These are phyloP conservation scores for Azemiops feae DNA, from an alignment of 2,113 vertebrate genomes.

Conservation along the genomic window DNA sequence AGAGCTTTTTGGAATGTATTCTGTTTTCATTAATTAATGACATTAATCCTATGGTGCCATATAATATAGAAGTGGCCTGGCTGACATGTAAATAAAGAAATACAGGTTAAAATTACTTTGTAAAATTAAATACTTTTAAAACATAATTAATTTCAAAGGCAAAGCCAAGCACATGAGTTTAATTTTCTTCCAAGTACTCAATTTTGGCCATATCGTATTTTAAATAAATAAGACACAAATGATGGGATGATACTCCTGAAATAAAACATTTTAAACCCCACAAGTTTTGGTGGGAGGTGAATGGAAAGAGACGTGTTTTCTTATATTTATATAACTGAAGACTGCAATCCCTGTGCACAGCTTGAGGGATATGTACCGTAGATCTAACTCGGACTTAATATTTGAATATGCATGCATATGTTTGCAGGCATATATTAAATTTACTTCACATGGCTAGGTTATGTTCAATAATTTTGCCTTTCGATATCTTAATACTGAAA, in stretches of 20 bases:
- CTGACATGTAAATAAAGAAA: not conserved
- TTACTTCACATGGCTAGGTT: not conserved
- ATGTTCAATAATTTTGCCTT: conserved; percentile 35
- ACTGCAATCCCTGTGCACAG: not conserved
- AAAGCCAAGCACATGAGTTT: not conserved
- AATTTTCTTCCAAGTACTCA: not conserved
- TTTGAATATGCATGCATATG: not conserved
- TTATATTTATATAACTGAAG: not conserved
- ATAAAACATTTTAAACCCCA: not conserved
- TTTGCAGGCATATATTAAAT: not conserved
- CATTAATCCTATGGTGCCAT: not conserved
- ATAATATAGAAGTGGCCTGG: not conserved
- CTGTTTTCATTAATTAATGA: not conserved
- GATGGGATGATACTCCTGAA: not conserved
- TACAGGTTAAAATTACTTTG: not conserved
- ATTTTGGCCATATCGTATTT: not conserved
- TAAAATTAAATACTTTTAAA: not conserved
- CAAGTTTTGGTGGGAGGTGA: not conserved
- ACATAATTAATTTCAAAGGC: not conserved
- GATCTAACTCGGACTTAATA: not conserved
- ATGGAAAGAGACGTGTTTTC: not conserved
- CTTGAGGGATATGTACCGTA: not conserved
- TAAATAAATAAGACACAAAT: not conserved
- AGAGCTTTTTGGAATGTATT: not conserved
- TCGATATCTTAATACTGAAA: conserved; percentile 24